Evolutionary conservation across 2,797 vertebrate genomes (phyloP).

Genomic region (Mus spretus): DNA sequence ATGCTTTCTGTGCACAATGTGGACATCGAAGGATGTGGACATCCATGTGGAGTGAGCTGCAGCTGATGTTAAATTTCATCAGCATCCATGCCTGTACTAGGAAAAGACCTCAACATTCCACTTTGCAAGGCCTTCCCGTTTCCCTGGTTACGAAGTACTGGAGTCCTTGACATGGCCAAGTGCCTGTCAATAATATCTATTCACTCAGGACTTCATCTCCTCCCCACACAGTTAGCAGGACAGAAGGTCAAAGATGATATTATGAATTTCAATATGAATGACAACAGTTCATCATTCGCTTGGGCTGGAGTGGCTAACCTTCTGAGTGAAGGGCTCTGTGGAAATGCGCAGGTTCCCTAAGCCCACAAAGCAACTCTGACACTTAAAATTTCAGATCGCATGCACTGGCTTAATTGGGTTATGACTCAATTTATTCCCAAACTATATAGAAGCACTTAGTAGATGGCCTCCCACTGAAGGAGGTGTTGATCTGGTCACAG

Average conservation of each 20-base stretch:
- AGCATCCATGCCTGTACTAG: not conserved
- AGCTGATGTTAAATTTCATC: not conserved
- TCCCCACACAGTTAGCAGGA: not conserved
- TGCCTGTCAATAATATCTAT: not conserved
- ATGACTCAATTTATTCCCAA: slow-evolving; percentile 21
- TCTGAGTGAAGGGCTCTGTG: not conserved
- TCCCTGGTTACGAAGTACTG: not conserved
- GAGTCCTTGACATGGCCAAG: not conserved
- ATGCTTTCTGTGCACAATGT: not conserved
- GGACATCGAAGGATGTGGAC: too few species aligned
- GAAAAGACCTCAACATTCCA: not conserved
- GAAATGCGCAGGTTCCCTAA: not conserved
- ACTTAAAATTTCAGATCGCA: slow-evolving; percentile 16
- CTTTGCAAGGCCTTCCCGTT: not conserved
- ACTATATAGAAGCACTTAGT: not conserved
- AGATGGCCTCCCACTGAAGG: slow-evolving; percentile 19
- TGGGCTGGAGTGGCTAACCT: not conserved
- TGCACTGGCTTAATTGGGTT: not conserved
- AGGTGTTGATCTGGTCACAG: not conserved
- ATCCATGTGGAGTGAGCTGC: not conserved
- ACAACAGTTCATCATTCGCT: not conserved
- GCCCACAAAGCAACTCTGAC: not conserved
- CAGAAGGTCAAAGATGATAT: not conserved
- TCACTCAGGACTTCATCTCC: not conserved
- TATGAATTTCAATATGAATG: slow-evolving; percentile 9